Conservation (phyloP, 2,113 vertebrate genomes). For the Alaudala cheleensis region DNA sequence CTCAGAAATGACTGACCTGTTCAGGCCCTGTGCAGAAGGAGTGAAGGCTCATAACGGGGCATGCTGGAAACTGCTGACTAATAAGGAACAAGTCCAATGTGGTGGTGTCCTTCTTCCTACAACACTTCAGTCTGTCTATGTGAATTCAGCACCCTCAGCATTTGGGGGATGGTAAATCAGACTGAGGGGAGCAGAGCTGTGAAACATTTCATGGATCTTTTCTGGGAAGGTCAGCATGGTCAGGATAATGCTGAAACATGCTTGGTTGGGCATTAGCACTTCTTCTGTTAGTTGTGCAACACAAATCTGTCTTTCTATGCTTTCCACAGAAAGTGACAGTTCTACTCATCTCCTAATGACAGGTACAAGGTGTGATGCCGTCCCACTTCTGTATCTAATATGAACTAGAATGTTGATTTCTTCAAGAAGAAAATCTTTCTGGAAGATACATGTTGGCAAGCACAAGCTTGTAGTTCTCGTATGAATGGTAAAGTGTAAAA, state of each 20-base stretch:
- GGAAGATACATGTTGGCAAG: neutral
- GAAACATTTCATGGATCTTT: neutral
- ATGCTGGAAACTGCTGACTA: neutral
- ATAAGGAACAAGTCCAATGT: neutral
- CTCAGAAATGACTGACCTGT: neutral
- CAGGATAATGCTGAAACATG: neutral
- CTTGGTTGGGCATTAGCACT: neutral
- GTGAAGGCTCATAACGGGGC: neutral
- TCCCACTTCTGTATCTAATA: neutral
- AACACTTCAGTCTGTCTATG: neutral
- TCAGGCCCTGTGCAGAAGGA: neutral
- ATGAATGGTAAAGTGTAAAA: neutral
- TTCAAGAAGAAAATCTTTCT: neutral
- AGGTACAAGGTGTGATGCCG: fast-evolving
- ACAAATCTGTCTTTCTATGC: neutral
- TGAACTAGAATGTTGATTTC: neutral
- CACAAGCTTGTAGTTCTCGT: neutral
- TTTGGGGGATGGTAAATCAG: neutral
- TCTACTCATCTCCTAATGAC: neutral
- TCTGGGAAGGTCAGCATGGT: neutral
- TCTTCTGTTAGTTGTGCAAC: neutral
- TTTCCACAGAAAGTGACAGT: neutral
- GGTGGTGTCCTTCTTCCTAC: neutral
- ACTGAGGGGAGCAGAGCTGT: neutral
- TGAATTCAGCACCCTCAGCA: neutral